Conservation (phyloP, 2,113 vertebrate genomes). For the Fregetta grallaria region DNA sequence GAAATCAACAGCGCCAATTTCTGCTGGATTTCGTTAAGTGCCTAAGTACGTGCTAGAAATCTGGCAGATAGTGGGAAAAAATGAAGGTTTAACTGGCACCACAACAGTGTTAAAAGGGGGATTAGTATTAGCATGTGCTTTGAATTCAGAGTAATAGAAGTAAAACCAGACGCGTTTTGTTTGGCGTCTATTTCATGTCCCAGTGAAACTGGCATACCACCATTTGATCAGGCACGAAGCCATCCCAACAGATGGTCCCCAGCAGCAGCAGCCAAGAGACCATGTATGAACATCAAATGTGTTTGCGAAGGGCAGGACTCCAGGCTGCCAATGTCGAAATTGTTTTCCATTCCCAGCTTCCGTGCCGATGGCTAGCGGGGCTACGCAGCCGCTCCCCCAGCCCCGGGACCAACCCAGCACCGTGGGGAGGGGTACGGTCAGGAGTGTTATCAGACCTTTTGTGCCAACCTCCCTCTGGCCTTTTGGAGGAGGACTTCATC, state of each 20-base stretch:
- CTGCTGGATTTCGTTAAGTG: neutral
- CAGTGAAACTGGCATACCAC: conserved; percentile 62
- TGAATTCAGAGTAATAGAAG: conserved; percentile 56
- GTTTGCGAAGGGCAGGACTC: conserved; percentile 66
- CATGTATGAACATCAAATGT: conserved; percentile 79
- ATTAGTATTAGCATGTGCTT: conserved; percentile 58
- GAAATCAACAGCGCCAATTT: neutral
- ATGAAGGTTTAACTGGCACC: conserved; percentile 42
- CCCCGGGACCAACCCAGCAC: neutral
- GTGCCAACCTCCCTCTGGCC: neutral
- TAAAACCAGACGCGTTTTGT: conserved; percentile 55
- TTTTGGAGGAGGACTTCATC: neutral
- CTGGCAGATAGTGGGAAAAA: conserved; percentile 29
- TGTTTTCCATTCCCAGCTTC: conserved; percentile 74
- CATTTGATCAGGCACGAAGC: conserved; percentile 68
- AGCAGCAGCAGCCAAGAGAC: conserved; percentile 75
- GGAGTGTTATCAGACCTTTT: neutral
- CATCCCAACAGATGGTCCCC: conserved; percentile 74
- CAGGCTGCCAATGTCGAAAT: conserved; percentile 72
- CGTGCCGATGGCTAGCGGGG: conserved; percentile 18
- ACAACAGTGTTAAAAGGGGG: conserved; percentile 57
- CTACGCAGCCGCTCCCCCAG: neutral
- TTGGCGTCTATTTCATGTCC: conserved; percentile 65
- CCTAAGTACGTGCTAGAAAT: neutral
- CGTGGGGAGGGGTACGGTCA: neutral